Evolutionary conservation across 2,113 vertebrate genomes (phyloP).

Genomic region (Indicator maculatus): DNA sequence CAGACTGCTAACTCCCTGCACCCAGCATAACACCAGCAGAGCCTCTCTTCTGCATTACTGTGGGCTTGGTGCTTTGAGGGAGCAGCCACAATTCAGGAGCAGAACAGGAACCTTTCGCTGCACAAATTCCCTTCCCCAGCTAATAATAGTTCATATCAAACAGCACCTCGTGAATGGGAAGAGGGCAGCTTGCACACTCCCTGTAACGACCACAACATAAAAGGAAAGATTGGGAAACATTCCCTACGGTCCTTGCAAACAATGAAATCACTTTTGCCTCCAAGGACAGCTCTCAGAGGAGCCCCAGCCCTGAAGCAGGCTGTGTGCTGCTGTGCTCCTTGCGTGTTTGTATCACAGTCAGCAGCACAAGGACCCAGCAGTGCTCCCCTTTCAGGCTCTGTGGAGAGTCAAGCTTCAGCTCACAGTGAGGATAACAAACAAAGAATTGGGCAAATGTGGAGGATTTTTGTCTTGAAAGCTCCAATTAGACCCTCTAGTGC

Average conservation of each 20-base stretch:
- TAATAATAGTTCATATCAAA: conserved; percentile 67
- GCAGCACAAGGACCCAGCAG: not conserved
- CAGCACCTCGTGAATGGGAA: conserved; percentile 56
- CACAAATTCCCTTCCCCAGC: conserved; percentile 69
- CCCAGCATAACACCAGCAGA: conserved; percentile 36
- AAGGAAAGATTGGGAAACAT: conserved; percentile 45
- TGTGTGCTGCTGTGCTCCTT: not conserved
- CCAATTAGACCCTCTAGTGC: not conserved
- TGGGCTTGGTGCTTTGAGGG: not conserved
- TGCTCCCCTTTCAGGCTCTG: not conserved
- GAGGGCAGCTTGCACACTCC: not conserved
- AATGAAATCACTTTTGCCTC: conserved; percentile 68
- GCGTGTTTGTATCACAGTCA: not conserved
- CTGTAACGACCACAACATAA: not conserved
- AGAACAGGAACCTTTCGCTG: conserved; percentile 59
- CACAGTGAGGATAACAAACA: not conserved
- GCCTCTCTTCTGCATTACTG: conserved; percentile 25
- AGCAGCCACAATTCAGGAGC: conserved; percentile 36
- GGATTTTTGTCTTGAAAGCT: not conserved
- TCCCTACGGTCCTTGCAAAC: conserved; percentile 50
- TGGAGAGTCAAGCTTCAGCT: not conserved
- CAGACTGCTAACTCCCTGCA: conserved; percentile 58
- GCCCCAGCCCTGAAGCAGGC: not conserved
- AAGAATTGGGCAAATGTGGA: not conserved
- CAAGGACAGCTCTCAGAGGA: conserved; percentile 62